Conservation (phyloP, 2,113 vertebrate species). For the Peromyscus polionotus region DNA sequence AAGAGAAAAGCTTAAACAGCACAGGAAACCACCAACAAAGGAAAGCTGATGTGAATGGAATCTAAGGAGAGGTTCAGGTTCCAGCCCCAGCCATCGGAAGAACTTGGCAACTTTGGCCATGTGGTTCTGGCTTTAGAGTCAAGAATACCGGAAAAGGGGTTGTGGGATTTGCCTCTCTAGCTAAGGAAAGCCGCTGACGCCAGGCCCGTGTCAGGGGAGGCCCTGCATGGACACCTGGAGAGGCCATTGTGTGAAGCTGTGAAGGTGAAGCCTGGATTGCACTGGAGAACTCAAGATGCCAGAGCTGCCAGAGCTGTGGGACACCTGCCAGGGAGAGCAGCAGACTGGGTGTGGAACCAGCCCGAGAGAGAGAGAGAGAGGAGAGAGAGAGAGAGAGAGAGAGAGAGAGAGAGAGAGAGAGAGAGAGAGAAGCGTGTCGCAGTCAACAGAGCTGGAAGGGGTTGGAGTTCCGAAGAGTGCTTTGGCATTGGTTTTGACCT, state of each 20-base stretch:
- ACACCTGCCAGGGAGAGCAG: not conserved
- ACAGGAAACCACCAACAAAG: not conserved
- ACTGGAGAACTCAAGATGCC: not conserved
- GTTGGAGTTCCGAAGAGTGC: not conserved
- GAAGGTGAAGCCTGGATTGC: not conserved
- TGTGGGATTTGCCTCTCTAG: not conserved
- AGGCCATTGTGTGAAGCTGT: not conserved
- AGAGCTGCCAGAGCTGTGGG: too few relatives aligned
- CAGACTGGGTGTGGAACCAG: not conserved
- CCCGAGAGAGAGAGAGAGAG: not conserved
- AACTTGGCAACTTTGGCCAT: not conserved
- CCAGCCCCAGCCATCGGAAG: not conserved
- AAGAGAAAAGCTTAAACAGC: not conserved
- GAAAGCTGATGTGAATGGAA: not conserved
- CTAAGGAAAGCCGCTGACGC: not conserved
- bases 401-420: too few relatives aligned
- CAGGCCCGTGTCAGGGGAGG: not conserved
- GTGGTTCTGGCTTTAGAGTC: not conserved
- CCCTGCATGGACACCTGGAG: not conserved
- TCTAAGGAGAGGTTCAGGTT: not conserved
- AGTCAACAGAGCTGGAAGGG: not conserved
- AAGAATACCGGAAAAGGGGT: not conserved
- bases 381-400: too few relatives aligned
- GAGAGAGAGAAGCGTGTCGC: not conserved
- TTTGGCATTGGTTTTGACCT: not conserved